Evolutionary conservation across 2,888 invertebrate genomes (phyloP).

Genomic region (Cheilosia pagana): DNA sequence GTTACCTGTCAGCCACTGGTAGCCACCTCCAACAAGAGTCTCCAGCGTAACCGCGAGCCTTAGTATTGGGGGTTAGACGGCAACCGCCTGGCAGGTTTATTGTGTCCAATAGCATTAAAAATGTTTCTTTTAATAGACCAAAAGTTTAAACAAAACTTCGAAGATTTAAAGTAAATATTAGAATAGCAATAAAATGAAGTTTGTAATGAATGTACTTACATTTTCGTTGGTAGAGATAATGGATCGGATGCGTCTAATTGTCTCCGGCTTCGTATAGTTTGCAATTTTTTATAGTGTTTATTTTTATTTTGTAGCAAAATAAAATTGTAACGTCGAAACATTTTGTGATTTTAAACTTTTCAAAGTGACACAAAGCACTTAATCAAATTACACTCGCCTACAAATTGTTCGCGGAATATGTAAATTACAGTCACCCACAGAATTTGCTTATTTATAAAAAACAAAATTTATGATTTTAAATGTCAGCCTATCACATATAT

Average conservation of each 20-base stretch:
- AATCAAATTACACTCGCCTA: no score
- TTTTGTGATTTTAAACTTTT: no score
- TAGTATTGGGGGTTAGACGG: neutral
- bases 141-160: neutral
- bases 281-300: no score
- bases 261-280: neutral
- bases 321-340: no score
- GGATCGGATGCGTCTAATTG: neutral
- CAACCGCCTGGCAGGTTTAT: neutral
- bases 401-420: no score
- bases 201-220: neutral
- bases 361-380: no score
- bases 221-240: neutral
- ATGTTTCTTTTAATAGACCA: neutral
- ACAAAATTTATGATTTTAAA: no score
- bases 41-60: slow-evolving; percentile 14
- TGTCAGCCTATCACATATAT: no score
- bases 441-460: no score
- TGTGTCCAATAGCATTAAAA: neutral
- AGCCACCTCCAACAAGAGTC: neutral
- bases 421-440: no score
- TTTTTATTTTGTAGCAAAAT: neutral
- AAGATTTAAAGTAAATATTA: no score
- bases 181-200: neutral
- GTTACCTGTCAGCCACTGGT: slow-evolving; percentile 20